Percentiles rank a stretch among this genome's conserved stretches.
Conservation (phyloP, 2,797 vertebrate species). For the Scyliorhinus canicula region DNA sequence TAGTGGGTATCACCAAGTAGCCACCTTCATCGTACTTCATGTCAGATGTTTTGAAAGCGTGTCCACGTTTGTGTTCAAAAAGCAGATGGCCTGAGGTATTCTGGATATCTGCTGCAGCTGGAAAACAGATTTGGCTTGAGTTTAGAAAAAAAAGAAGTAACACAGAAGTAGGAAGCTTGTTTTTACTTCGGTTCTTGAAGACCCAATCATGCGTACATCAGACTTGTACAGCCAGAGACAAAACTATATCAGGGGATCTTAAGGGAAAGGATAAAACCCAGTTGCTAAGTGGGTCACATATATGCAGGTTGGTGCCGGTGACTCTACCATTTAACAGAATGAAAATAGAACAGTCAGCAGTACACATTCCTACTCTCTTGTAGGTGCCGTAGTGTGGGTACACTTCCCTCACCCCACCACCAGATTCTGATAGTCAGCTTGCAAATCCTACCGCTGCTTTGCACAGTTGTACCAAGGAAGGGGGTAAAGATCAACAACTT, state of each 20-base stretch:
- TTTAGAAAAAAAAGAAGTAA: background rate
- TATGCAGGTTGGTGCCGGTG: too few relatives aligned
- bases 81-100: background rate
- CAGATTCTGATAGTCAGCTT: background rate
- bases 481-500: background rate
- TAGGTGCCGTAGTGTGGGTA: background rate
- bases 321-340: background rate
- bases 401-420: background rate
- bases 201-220: too few relatives aligned
- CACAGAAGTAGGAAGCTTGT: background rate
- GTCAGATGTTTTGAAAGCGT: background rate
- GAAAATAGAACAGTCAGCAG: background rate
- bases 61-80: background rate
- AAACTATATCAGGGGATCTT: background rate
- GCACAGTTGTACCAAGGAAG: background rate
- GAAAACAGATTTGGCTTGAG: background rate
- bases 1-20: slow-evolving; percentile 1
- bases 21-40: background rate
- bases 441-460: background rate
- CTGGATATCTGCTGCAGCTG: background rate
- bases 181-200: background rate
- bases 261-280: background rate
- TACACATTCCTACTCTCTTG: background rate
- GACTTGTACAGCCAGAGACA: background rate
- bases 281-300: background rate